Base-by-base conservation (phyloP, 2,888 invertebrate genomes). In the Athalia cordata region DNA sequence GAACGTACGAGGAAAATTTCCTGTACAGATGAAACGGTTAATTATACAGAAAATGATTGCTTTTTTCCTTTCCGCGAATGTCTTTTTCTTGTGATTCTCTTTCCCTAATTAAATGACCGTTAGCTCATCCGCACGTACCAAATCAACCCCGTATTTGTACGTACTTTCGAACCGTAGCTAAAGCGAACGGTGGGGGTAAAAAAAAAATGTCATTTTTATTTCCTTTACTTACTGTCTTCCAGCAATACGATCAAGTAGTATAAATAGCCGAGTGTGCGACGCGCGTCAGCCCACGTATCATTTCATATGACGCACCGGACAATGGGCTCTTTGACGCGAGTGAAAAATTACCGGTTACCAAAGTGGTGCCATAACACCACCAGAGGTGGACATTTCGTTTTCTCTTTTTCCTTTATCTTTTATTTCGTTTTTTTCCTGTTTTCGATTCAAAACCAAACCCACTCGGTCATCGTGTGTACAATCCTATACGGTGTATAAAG, bases 311-410 rank as follows among this genome's bases (percentile, higher is more conserved):
- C 55, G 55, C 68, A 49, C 50, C 72, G 59, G 59, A 59, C 72
- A 72, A 72, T 72, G n/a, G 72, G 72, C 59, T 61, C 47, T 72
- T 72, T 59, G 59, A 61, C 45, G 13, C 45, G 72, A 15, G 47
- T 72, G 72, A 72, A 72, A 72, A 72, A 72, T 72, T 57, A 72
- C 72, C 47, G 59, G 8, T 6, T 45, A 29, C 29, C 72, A 61
- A 72, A 57, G 72, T 59, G 72, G 72, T 59, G 59, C 47, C 59
- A 13, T 29, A 29, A 29, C 29, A 57, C 72, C 29, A 57, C 72
- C n/a, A 59, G 29, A 59, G 59, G 59, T 57, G 11, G 59, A 59
- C 13, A 4, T 15, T 72, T 72, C 29, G 29, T 29, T 29, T 29
- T 29, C 29, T 29, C 29, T 29, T 29, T 29, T 29, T 29, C 29